phyloP scores from a whole-genome alignment of 2,113 vertebrate species.

The Oryzias javanicus region DNA sequence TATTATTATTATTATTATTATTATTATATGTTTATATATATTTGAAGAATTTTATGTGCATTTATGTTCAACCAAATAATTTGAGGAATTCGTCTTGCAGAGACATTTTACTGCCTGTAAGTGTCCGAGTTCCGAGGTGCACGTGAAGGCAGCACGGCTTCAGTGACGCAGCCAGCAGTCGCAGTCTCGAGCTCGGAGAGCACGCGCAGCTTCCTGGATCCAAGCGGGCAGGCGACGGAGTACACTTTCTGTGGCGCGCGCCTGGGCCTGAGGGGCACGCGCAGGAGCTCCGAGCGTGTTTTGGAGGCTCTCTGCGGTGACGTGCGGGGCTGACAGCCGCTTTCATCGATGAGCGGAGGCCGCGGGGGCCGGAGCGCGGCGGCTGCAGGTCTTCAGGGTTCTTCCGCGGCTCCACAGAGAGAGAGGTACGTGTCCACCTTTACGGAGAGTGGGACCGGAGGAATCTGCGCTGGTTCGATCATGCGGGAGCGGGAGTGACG shows the following conservation, averaged over 20 bases:
- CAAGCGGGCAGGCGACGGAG: background rate
- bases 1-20: no score
- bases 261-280: background rate
- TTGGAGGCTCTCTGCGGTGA: background rate
- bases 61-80: no score
- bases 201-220: conserved; percentile 51
- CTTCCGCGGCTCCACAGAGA: conserved; percentile 26
- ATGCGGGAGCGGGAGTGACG: no score
- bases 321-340: conserved; percentile 14
- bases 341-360: conserved; percentile 35
- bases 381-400: conserved; percentile 49
- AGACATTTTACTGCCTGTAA: background rate
- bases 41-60: no score
- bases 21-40: no score
- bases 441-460: background rate
- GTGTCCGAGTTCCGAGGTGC: background rate
- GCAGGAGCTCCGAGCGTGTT: conserved; percentile 14
- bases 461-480: no score
- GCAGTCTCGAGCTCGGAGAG: conserved; percentile 24
- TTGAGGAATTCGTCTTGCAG: no score
- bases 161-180: conserved; percentile 31
- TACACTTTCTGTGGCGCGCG: background rate
- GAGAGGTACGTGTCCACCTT: conserved; percentile 35
- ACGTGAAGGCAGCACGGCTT: conserved; percentile 36
- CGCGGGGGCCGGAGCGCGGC: conserved; percentile 50